Evolutionary conservation across 2,797 vertebrate genomes (phyloP).

Genomic region (Platyrinchus mystaceus): DNA sequence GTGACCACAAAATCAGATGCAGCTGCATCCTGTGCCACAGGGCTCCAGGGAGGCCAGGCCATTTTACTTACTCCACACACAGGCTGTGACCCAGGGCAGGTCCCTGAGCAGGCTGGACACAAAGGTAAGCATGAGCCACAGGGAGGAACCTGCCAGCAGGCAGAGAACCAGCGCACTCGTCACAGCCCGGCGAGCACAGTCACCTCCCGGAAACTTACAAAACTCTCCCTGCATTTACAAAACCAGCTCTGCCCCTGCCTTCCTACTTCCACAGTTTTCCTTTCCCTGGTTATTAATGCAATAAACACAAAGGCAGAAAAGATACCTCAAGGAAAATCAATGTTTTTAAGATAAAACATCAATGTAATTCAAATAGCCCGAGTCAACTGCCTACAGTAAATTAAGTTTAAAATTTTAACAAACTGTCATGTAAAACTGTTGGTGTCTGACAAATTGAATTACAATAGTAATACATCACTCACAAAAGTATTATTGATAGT

Average conservation of each 20-base stretch:
- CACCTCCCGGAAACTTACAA: background rate
- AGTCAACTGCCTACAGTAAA: slow-evolving; percentile 77
- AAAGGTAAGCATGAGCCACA: background rate
- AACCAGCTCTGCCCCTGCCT: background rate
- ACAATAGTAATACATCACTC: slow-evolving; percentile 77
- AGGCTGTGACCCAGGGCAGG: background rate
- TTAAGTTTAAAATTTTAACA: slow-evolving; percentile 81
- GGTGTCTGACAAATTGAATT: slow-evolving; percentile 82
- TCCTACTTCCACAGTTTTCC: background rate
- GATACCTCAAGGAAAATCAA: slow-evolving; percentile 71
- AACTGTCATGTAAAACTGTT: slow-evolving; percentile 77
- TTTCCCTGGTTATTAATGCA: slow-evolving; percentile 49
- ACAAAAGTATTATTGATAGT: slow-evolving; percentile 82
- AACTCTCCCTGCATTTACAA: background rate
- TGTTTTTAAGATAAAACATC: slow-evolving; percentile 77
- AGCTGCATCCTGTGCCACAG: accelerated
- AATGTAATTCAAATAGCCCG: slow-evolving; percentile 62
- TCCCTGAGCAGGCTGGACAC: background rate
- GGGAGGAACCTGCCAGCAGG: accelerated
- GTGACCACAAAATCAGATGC: background rate
- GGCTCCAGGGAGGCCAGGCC: background rate
- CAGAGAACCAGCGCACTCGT: background rate
- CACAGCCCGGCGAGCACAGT: background rate
- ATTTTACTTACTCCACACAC: no score
- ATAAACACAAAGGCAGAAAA: slow-evolving; percentile 71